Percentiles rank a stretch among this genome's conserved stretches.
These are phyloP conservation scores for Acanthosepion lycidas DNA, from an alignment of 2,888 invertebrate species.

Conservation along the genomic window DNA sequence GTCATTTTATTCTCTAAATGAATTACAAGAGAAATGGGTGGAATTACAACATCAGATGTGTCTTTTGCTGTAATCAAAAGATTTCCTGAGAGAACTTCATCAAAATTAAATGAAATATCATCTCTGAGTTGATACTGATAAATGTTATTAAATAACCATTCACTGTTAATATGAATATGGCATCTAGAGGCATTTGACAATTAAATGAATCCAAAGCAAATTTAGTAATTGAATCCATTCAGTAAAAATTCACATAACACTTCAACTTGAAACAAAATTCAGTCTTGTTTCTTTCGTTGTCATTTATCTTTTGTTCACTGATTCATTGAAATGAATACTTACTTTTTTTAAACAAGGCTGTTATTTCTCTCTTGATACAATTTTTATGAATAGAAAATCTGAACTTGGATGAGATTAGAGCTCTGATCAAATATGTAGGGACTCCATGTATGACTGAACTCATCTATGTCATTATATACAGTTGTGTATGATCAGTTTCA, in stretches of 20 bases:
- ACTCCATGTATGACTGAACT: no score
- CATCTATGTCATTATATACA: no score
- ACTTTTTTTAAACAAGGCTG: no score
- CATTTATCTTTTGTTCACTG: no score
- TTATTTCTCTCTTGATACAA: no score
- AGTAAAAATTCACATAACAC: neutral
- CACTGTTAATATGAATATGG: neutral
- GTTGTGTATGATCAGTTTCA: no score
- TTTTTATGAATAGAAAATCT: no score
- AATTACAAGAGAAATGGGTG: neutral
- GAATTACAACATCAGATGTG: neutral
- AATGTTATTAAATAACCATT: neutral
- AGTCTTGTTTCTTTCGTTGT: neutral
- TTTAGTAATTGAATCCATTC: neutral
- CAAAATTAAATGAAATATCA: neutral
- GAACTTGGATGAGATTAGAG: no score
- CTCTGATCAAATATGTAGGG: no score
- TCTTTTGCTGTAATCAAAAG: neutral
- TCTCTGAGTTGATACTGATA: neutral
- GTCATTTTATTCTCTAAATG: neutral
- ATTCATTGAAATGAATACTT: no score
- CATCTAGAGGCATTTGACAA: neutral
- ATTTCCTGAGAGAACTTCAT: neutral
- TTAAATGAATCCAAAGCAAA: neutral
- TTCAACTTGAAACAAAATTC: neutral